phyloP scores from a whole-genome alignment of 1,140 invertebrate species.

The Drosophila takahashii region DNA sequence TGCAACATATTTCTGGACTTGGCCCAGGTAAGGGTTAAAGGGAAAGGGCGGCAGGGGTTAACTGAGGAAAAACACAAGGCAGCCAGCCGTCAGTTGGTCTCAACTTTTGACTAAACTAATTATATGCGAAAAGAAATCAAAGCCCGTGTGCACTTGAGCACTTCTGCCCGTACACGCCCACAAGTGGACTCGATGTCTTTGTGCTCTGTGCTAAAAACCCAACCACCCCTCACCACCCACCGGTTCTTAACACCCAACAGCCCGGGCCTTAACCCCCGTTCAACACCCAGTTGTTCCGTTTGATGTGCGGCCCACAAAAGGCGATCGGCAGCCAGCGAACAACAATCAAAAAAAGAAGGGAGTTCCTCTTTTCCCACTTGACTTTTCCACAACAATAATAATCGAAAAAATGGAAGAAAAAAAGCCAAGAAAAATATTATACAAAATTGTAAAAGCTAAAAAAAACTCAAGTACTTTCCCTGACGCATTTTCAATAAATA shows the following conservation, averaged over 20 bases:
- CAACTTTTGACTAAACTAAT: constrained; percentile 75
- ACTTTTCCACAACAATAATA: constrained; percentile 24
- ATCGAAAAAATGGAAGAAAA: background rate
- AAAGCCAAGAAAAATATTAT: background rate
- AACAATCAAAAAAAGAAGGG: constrained; percentile 19
- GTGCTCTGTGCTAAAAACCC: constrained; percentile 4
- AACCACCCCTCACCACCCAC: background rate
- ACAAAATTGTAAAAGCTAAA: background rate
- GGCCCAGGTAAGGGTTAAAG: background rate
- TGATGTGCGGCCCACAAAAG: constrained; percentile 58
- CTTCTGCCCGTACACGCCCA: constrained; percentile 67
- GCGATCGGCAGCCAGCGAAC: constrained; percentile 42
- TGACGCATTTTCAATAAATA: constrained; percentile 70
- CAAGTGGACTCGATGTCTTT: constrained; percentile 48
- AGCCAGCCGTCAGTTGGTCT: constrained; percentile 36
- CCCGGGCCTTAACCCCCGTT: background rate
- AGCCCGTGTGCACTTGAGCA: constrained; percentile 45
- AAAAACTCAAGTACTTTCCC: constrained; percentile 44
- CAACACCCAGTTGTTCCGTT: constrained; percentile 36
- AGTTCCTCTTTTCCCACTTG: constrained; percentile 19
- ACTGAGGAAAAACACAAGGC: constrained; percentile 12
- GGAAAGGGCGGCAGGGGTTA: background rate
- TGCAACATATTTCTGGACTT: constrained; percentile 60
- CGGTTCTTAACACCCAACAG: background rate
- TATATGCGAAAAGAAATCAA: constrained; percentile 69